Evolutionary conservation across 2,888 invertebrate species (phyloP).

Genomic region (Ornithoptera priamus): DNA sequence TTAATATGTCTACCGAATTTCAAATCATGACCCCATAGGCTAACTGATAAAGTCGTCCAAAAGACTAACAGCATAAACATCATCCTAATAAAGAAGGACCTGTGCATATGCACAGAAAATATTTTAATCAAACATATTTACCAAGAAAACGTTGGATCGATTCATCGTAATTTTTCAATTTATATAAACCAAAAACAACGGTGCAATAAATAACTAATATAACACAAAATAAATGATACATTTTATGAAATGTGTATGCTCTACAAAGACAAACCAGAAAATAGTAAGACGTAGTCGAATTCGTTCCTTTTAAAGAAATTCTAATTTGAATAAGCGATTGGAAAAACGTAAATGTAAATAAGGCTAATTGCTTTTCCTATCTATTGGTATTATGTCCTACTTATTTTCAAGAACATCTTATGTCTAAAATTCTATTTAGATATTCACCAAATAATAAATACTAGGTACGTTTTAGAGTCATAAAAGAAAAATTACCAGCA

Average conservation of each 20-base stretch:
- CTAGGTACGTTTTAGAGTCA: no score
- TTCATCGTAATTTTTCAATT: not conserved
- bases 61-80: no score
- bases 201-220: not conserved
- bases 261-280: no score
- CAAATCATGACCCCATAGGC: no score
- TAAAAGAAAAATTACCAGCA: no score
- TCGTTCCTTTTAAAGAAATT: constrained; percentile 9
- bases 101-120: not conserved
- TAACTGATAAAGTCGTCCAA: no score
- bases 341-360: constrained; percentile 12
- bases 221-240: not conserved
- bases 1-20: no score
- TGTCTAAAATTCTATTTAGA: not conserved
- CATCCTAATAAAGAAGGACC: no score
- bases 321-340: not conserved
- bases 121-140: not conserved
- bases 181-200: not conserved
- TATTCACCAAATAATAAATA: no score
- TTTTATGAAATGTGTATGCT: not conserved
- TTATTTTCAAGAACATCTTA: constrained; percentile 3
- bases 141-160: not conserved
- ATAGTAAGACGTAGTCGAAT: not conserved
- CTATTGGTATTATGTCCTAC: constrained; percentile 7
- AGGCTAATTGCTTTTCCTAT: constrained; percentile 3